Evolutionary conservation across 2,113 vertebrate species (phyloP), one percentile per base, ranked within the genome.

Genomic region (Toxostoma redivivum): DNA sequence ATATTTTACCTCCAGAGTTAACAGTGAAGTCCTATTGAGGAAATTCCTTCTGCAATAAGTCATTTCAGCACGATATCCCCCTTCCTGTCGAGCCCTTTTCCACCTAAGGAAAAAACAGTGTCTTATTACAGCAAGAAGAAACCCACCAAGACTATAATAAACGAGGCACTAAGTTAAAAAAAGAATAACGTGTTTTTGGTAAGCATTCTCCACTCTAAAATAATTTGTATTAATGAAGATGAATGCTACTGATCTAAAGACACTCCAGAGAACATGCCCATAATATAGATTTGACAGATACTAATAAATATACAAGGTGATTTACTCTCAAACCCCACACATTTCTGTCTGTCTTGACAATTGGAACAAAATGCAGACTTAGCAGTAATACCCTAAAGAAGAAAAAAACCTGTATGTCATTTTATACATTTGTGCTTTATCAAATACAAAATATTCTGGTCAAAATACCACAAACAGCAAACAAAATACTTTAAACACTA

Each of bases 31-130:
- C 56, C 99, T 98, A 45, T 98, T 99, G 37, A 99, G 98, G 88
- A 99, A 99, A 96, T 99, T 97, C 77, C 98, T 99, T 95, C 98
- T 98, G 86, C 99, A 99, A 0, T 98, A 99, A 11, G 96, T 95
- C 93, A 98, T 98, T 97, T 99, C 99, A 70, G 98, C 93, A 95
- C 98, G 98, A 64, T 88, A 98, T 1, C 99, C 99, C 1, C 99
- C 99, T 44, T 99, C 99, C 19, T 92, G 93, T 70, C 96, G 97
- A 15, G 98, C 98, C 51, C 92, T 98, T 94, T 98, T 99, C 99
- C 99, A 99, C 48, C 99, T 99, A 83, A 10, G 24, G 8, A 91
- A 91, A 93, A 81, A 64, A 38, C 1, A 22, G 13, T 22, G 4
- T 50, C 40, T 91, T 87, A 91, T 3, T 87, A 56, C 10, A 87